Base-by-base conservation (phyloP, 2,888 invertebrate species). In the Deilephila porcellus region DNA sequence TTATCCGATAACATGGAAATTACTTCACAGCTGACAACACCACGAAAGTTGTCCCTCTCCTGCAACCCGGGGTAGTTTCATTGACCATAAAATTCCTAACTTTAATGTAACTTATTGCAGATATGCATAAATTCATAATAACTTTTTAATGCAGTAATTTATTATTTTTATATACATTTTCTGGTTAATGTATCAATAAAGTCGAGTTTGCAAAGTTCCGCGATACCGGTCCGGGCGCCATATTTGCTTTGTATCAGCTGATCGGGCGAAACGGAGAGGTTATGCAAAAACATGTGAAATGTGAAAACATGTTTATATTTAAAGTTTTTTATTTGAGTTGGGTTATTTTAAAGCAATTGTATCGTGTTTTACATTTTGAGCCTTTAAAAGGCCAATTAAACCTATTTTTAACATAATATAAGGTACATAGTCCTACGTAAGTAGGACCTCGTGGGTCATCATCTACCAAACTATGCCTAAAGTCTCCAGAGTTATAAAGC, bases 71-170 rank as follows among this genome's bases (percentile, higher is more conserved):
- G 81, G 81, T 81, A 75, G 77, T 79, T 80, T 80, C 81, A 85
- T 85, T 87, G 81, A 80, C 79, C 78, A 78, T 81, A 81, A 83
- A 84, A 88, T 87, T 86, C 84, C 85, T 77, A 80, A 82, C 75
- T 78, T 84, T 82, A 82, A 85, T 80, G 80, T 56, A 52, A 64
- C 53, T 72, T 72, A 72, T 34, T 34, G 34, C 34, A n/a, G 7
- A 34, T 34, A 20, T 56, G 32, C 56, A 52, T 53, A 62, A 64
- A 52, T 37, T 56, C n/a, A 14, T 56, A 19, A 56, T 56, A 56
- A 14, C 5, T 34, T 34, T 19, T 53, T 4, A 17, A 25, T 52
- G n/a, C 17, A 64, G 6, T 14, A 45, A 45, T 45, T 11, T 2
- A 45, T 34, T 20, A 11, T 37, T 45, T 45, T 37, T 64, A 17